phyloP scores from a whole-genome alignment of 2,113 vertebrate genomes.

The Aviceda subcristata region DNA sequence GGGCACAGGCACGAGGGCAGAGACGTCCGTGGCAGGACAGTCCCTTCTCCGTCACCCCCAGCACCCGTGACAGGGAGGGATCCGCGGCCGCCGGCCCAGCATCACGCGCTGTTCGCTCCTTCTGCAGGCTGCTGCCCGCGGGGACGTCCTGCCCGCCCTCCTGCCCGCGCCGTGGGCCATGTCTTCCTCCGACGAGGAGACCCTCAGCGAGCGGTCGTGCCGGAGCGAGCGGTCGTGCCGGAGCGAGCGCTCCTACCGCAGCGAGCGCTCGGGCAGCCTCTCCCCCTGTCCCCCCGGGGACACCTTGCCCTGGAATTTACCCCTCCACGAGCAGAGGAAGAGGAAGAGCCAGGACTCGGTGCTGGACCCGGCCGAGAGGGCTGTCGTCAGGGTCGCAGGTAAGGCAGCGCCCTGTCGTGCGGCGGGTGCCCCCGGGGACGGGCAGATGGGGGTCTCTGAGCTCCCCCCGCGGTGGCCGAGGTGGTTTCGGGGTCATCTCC shows the following conservation, averaged over 20 bases:
- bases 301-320: slow-evolving; percentile 96
- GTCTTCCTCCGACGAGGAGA: slow-evolving; percentile 98
- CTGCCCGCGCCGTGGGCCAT: slow-evolving; percentile 65
- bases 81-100: fast-evolving
- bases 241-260: slow-evolving; percentile 91
- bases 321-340: slow-evolving; percentile 94
- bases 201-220: slow-evolving; percentile 91
- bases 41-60: neutral
- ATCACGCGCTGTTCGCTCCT: neutral
- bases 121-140: slow-evolving; percentile 33
- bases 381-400: slow-evolving; percentile 96
- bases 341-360: slow-evolving; percentile 95
- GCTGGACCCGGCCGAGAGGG: slow-evolving; percentile 96
- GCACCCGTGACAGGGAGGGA: neutral
- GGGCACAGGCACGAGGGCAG: neutral
- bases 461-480: fast-evolving
- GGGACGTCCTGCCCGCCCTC: neutral
- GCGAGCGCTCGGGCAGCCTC: slow-evolving; percentile 91
- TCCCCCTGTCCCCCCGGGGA: slow-evolving; percentile 91
- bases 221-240: slow-evolving; percentile 89
- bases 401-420: slow-evolving; percentile 38
- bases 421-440: fast-evolving
- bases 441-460: neutral
- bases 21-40: fast-evolving
- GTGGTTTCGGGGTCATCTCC: fast-evolving